A percentile compares a stretch with the other conserved stretches of the same genome.
phyloP scores from a whole-genome alignment of 2,113 vertebrate genomes.

The Loxodonta africana region DNA sequence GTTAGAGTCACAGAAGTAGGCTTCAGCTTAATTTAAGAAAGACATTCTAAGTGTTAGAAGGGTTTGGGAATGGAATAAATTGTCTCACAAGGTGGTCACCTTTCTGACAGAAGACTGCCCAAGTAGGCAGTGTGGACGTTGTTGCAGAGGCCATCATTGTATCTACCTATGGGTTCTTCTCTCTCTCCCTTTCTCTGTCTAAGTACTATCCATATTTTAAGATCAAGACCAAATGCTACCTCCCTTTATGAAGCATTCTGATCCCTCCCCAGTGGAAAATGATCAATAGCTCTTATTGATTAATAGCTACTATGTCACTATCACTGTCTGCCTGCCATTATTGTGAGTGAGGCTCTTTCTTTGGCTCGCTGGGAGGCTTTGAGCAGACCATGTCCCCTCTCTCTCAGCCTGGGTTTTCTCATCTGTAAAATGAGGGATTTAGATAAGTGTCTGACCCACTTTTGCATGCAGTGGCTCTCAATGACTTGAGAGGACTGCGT shows the following conservation, averaged over 20 bases:
- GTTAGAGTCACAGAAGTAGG: background rate
- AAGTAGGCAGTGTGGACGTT: background rate
- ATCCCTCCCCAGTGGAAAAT: background rate
- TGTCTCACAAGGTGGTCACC: background rate
- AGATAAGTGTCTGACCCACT: background rate
- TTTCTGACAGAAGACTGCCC: background rate
- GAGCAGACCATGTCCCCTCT: background rate
- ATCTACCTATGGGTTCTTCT: background rate
- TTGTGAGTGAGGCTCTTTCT: background rate
- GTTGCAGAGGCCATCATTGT: background rate
- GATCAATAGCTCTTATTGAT: background rate
- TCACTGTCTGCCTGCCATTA: background rate
- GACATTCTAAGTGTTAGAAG: background rate
- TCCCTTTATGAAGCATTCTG: background rate
- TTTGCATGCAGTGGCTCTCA: background rate
- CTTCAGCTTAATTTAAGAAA: background rate
- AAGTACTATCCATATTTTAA: background rate
- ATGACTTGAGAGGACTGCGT: background rate
- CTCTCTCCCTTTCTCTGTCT: background rate
- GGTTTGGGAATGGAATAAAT: background rate
- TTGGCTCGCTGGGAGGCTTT: background rate
- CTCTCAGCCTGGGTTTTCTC: background rate
- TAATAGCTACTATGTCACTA: background rate
- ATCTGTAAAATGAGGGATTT: background rate
- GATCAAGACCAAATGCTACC: background rate